A percentile compares a stretch with the other conserved stretches of the same genome.
Evolutionary conservation across 2,888 invertebrate species (phyloP).

Genomic region (Pseudanteris insignis): DNA sequence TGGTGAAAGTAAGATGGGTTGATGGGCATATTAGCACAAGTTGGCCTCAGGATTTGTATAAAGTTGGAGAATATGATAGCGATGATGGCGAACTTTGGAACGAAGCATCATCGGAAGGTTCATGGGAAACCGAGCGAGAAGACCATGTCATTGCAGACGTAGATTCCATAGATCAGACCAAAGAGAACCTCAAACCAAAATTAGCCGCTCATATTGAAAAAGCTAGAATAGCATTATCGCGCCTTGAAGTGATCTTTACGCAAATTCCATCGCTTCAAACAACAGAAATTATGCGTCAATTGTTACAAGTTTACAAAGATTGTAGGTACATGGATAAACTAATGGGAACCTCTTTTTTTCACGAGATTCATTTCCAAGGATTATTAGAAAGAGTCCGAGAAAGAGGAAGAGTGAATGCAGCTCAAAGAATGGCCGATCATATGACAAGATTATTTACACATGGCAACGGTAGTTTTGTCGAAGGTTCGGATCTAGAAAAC

Average conservation of each 20-base stretch:
- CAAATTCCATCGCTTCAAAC: slow-evolving; percentile 80
- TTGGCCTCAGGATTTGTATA: slow-evolving; percentile 92
- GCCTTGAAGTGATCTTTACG: slow-evolving; percentile 82
- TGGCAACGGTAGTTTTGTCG: slow-evolving; percentile 55
- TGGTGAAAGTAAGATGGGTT: slow-evolving; percentile 93
- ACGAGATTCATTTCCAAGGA: slow-evolving; percentile 82
- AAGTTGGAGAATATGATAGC: slow-evolving; percentile 80
- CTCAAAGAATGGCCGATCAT: slow-evolving; percentile 80
- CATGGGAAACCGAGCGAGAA: slow-evolving; percentile 84
- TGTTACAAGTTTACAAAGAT: slow-evolving; percentile 84
- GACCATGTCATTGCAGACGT: slow-evolving; percentile 70
- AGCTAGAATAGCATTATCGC: slow-evolving; percentile 78
- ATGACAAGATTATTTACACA: slow-evolving; percentile 67
- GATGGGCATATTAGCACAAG: slow-evolving; percentile 86
- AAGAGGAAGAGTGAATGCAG: slow-evolving; percentile 74
- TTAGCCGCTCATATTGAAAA: slow-evolving; percentile 82
- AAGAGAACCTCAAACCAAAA: slow-evolving; percentile 67
- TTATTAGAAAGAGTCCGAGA: slow-evolving; percentile 80
- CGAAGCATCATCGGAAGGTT: slow-evolving; percentile 77
- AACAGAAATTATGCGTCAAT: slow-evolving; percentile 80
- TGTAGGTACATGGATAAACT: slow-evolving; percentile 86
- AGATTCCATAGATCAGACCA: slow-evolving; percentile 60
- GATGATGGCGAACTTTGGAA: slow-evolving; percentile 81
- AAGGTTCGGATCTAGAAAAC: too few species aligned
- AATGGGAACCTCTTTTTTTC: slow-evolving; percentile 87